A percentile compares a stretch with the other conserved stretches of the same genome.
phyloP scores from a whole-genome alignment of 2,797 vertebrate genomes.

The Oreochromis grahami region DNA sequence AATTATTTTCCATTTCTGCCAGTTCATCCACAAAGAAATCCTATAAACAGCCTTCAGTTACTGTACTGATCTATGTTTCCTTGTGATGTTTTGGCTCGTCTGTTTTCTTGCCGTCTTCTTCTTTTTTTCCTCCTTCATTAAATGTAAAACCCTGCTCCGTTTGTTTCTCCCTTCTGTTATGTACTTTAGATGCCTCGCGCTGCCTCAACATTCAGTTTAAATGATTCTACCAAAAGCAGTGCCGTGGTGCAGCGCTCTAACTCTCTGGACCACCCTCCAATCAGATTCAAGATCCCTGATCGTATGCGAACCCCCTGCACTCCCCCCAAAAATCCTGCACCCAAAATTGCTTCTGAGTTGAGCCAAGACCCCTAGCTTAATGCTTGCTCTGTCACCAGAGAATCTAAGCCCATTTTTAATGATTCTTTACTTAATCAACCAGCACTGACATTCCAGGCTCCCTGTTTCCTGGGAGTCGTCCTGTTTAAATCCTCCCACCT shows the following conservation, averaged over 20 bases:
- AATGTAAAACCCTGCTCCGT: slow-evolving; percentile 11
- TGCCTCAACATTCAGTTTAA: slow-evolving; percentile 80
- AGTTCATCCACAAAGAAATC: background rate
- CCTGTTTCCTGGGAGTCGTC: background rate
- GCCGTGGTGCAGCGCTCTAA: slow-evolving; percentile 79
- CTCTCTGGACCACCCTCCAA: slow-evolving; percentile 79
- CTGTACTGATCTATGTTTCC: background rate
- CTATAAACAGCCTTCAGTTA: background rate
- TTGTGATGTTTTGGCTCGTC: background rate
- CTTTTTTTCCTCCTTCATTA: background rate
- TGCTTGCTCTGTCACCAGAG: background rate
- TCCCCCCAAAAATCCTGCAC: slow-evolving; percentile 30
- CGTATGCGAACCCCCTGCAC: slow-evolving; percentile 67
- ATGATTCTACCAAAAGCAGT: slow-evolving; percentile 72
- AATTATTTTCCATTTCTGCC: background rate
- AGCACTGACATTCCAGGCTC: background rate
- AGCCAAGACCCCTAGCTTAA: background rate
- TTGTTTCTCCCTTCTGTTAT: slow-evolving; percentile 45
- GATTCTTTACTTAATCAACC: background rate
- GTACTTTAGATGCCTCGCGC: slow-evolving; percentile 81
- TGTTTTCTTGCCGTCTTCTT: background rate
- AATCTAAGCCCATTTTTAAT: slow-evolving; percentile 1
- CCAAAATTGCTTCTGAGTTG: background rate
- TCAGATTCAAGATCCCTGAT: slow-evolving; percentile 67
- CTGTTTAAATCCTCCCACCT: background rate